Evolutionary conservation across 2,888 invertebrate genomes (phyloP), one percentile per base, ranked within the genome.

Genomic region (Caradrina clavipalpis): DNA sequence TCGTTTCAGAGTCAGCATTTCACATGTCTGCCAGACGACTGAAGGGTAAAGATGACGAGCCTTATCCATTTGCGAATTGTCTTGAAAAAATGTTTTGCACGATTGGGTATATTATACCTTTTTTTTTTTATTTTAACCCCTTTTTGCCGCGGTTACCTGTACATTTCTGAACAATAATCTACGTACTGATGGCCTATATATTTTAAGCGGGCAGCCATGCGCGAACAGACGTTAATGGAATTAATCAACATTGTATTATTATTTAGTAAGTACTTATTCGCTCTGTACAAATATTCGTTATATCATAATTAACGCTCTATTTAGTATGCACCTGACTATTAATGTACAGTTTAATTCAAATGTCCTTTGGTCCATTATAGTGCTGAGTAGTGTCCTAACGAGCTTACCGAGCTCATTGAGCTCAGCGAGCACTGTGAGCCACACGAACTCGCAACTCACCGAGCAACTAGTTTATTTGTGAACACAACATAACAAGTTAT

Each of bases 291-390:
- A 1, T 21, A n/a, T 31, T 31, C 11, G 21, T 2, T 15, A 39
- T 50, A n/a, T 8, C 39, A 11, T 42, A 19, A 35, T 10, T 35
- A 45, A 39, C 17, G 17, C 19, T 17, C 8, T 13, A 42, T 0
- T 7, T 17, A 17, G 5, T 45, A 0, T 31, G 8, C 19, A 19
- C 8, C 47, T 35, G 10, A 35, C 26, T 26, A 19, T 47, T 73
- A 26, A 53, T 72, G 54, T 39, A 55, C 22, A 47, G 51, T 70
- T 76, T 51, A 70, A 60, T 76, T 65, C 51, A 19, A 71, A 35
- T 56, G 55, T 59, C 39, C 49, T 49, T 58, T 7, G n/a, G 7
- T 19, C 53, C 39, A 66, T 75, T 76, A n/a, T n/a, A n/a, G 72
- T 75, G 35, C 26, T 49, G 13, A 49, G 59, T 45, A 31, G 66